Percentiles rank a stretch among this genome's conserved stretches.
These are phyloP conservation scores for Margarornis squamiger DNA, from an alignment of 2,797 vertebrate species.

Conservation along the genomic window DNA sequence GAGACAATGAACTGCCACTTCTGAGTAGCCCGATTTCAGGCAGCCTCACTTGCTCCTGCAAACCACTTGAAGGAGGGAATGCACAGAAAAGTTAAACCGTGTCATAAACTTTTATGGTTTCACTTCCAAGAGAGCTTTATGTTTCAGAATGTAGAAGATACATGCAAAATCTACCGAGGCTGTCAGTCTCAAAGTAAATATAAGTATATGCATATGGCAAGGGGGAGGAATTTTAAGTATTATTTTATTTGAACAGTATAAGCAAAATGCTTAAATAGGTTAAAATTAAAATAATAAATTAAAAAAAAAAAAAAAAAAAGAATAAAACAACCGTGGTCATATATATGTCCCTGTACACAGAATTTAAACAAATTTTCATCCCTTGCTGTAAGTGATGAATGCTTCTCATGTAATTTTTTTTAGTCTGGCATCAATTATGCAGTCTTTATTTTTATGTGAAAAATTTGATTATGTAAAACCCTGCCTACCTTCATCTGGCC, in stretches of 20 bases:
- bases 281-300: background rate
- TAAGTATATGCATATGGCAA: slow-evolving; percentile 26
- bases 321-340: background rate
- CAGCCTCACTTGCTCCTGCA: background rate
- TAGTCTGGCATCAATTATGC: background rate
- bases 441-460: slow-evolving; percentile 12
- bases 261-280: slow-evolving; percentile 6
- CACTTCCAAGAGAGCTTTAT: background rate
- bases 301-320: background rate
- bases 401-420: background rate
- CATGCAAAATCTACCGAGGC: slow-evolving; percentile 1
- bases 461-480: slow-evolving; percentile 3
- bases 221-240: slow-evolving; percentile 1
- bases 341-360: background rate
- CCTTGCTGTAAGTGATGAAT: background rate
- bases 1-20: background rate
- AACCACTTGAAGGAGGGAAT: background rate
- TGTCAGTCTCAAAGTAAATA: slow-evolving; percentile 41
- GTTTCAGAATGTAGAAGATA: slow-evolving; percentile 2
- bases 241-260: slow-evolving; percentile 39
- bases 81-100: background rate
- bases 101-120: background rate
- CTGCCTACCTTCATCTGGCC: background rate
- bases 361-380: background rate
- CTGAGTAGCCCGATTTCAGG: background rate